Percentiles rank a stretch among this genome's conserved stretches.
phyloP scores from a whole-genome alignment of 2,888 invertebrate species.

The Eristalinus sepulchralis region DNA sequence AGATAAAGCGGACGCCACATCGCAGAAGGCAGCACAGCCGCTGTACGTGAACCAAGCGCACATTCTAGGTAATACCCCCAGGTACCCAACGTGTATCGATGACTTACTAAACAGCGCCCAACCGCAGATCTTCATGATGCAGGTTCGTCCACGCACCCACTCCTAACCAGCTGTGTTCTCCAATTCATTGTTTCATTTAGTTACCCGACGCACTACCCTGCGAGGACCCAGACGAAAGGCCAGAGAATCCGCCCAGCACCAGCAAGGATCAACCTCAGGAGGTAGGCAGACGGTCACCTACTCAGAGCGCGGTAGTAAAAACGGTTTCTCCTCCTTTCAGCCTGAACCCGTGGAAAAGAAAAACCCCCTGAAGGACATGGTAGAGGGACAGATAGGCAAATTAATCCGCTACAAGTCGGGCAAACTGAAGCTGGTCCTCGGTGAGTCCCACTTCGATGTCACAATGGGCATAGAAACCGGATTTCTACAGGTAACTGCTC shows the following conservation, averaged over 20 bases:
- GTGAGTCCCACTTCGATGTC: slow-evolving; percentile 83
- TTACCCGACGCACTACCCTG: slow-evolving; percentile 77
- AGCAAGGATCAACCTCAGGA: slow-evolving; percentile 47
- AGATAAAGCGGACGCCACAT: slow-evolving; percentile 68
- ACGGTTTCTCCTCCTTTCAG: slow-evolving; percentile 10
- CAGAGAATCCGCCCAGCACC: slow-evolving; percentile 47
- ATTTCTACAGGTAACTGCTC: slow-evolving; percentile 81
- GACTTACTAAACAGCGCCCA: slow-evolving; percentile 75
- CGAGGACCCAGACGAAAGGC: slow-evolving; percentile 74
- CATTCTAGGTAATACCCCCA: slow-evolving; percentile 67
- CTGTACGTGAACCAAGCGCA: slow-evolving; percentile 73
- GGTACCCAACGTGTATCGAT: slow-evolving; percentile 76
- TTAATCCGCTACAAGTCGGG: slow-evolving; percentile 84
- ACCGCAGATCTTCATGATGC: slow-evolving; percentile 78
- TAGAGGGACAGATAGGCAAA: slow-evolving; percentile 84
- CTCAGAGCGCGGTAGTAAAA: neutral
- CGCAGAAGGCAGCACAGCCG: slow-evolving; percentile 74
- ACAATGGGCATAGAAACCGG: slow-evolving; percentile 83
- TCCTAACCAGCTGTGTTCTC: neutral
- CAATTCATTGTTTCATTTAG: slow-evolving; percentile 67
- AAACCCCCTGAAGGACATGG: slow-evolving; percentile 78
- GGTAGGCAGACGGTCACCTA: slow-evolving; percentile 30
- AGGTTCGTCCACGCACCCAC: slow-evolving; percentile 71
- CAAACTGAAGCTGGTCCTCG: slow-evolving; percentile 82
- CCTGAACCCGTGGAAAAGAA: slow-evolving; percentile 80